Evolutionary conservation across 2,888 invertebrate species (phyloP), one percentile per base, ranked within the genome.

Genomic region (Euplagia quadripunctaria): DNA sequence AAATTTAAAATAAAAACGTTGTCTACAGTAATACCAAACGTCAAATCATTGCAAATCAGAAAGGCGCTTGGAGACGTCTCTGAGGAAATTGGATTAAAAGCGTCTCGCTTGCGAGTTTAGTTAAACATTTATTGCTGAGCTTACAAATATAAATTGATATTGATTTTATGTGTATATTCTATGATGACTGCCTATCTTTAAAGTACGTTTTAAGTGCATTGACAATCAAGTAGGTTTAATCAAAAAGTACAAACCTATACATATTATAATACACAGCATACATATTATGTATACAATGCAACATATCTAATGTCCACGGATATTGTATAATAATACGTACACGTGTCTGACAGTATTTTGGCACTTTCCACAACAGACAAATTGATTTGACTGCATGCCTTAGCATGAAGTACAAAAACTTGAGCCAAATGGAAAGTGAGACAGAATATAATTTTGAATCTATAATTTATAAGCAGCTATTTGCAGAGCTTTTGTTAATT

Each of bases 11-110:
- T 14, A 55, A 55, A 20, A 70, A 20, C 31, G 1, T 52, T 51
- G n/a, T 63, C 43, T 42, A 20, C 64, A 68, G 63, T 76, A 75
- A 75, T 68, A 81, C 72, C 75, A 74, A 73, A 78, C 70, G 41
- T 43, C 51, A 79, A 77, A 79, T 74, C 77, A 78, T 74, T 68
- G 76, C 76, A 80, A 84, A 81, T 84, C 84, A 86, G 80, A 85
- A 74, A 80, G 76, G 73, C 76, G 83, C 79, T 83, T 68, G 71
- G 72, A 71, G 74, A 63, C 86, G 89, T 90, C 93, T 89, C 93
- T 11, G 68, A 88, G 92, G 93, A 93, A 94, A 94, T 94, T 83
- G 81, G 88, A 90, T 94, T 92, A 92, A 92, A 90, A 91, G 88
- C 90, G 73, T 68, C 71, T 73, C 76, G 73, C 61, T 72, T 75